Base-by-base conservation (phyloP, 1,140 invertebrate genomes). In the Mizuhopecten yessoensis region DNA sequence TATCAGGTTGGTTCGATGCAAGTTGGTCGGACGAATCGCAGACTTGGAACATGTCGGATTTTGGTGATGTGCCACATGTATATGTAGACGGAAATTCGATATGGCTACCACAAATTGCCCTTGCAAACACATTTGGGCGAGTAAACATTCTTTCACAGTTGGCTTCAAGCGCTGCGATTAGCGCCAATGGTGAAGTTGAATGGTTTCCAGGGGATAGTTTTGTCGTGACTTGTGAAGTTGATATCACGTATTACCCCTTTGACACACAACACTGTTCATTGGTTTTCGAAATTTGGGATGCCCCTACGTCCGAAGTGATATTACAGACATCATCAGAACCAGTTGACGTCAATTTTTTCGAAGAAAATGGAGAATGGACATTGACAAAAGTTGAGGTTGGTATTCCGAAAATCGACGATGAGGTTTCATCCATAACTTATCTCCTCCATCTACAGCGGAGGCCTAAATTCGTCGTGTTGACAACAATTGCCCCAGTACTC, bases 171-270 rank as follows among this genome's bases (percentile, higher is more conserved):
- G 36, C 86, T 11, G 17, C 34, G 36, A 23, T 97, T 0, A 90
- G 94, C 95, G 98, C 98, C 96, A 99, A 99, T 97, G 99, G 99
- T 33, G 98, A 98, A 97, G 99, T 99, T 42, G 97, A 98, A 86
- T 99, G 99, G 99, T 99, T 99, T 95, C 99, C 99, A 57, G 99
- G 98, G 34, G 99, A 99, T 15, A 99, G 99, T 95, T 99, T 99
- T 96, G 99, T 99, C 96, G 99, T 98, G 98, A 92, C 99, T 96
- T 99, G 99, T 96, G 98, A 99, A 97, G 99, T 99, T 94, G 98
- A 99, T 97, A 96, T 98, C 57, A 96, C 96, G n/a, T 96, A 97
- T n/a, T 98, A 98, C 98, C 98, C 98, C 0, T 98, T 97, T 90
- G 98, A 98, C 94, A 96, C 96, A n/a, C 98, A 98, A 94, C 96